phyloP scores from a whole-genome alignment of 53 echinoderm and acorn worm species.

The Glandiceps talaboti region DNA sequence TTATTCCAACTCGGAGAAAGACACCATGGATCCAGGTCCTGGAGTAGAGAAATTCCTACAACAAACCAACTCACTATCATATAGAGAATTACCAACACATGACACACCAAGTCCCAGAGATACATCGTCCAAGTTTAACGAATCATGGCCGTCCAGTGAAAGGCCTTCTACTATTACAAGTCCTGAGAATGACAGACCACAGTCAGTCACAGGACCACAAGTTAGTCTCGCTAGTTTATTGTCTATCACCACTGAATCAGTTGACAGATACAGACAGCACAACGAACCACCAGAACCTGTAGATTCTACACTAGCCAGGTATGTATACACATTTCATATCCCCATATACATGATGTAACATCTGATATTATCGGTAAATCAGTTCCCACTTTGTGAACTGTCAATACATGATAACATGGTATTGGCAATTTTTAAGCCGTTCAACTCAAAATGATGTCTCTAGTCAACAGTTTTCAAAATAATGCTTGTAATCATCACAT shows the following conservation, averaged over 20 bases:
- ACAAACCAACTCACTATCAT: conserved; percentile 42
- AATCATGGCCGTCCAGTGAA: conserved; percentile 92
- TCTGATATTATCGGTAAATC: too few relatives aligned
- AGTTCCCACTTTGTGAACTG: too few relatives aligned
- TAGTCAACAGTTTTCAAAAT: too few relatives aligned
- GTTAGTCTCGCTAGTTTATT: background rate
- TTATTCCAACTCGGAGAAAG: conserved; percentile 5
- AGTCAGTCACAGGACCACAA: background rate
- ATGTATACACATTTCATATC: too few relatives aligned
- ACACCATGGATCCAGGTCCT: conserved; percentile 24
- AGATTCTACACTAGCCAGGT: conserved; percentile 34
- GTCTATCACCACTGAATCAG: background rate
- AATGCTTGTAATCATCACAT: too few relatives aligned
- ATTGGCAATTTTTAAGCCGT: too few relatives aligned
- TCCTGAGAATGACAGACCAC: conserved; percentile 11
- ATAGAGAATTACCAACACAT: conserved; percentile 77
- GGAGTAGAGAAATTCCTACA: conserved; percentile 47
- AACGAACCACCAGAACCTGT: conserved; percentile 8
- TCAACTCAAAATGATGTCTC: too few relatives aligned
- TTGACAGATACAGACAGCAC: background rate
- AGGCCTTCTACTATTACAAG: conserved; percentile 74
- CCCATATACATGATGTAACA: too few relatives aligned
- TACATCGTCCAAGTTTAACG: conserved; percentile 81
- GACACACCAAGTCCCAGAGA: conserved; percentile 85
- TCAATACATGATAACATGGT: too few relatives aligned